Base-by-base conservation (phyloP, 2,888 invertebrate species). In the Noctua comes region DNA sequence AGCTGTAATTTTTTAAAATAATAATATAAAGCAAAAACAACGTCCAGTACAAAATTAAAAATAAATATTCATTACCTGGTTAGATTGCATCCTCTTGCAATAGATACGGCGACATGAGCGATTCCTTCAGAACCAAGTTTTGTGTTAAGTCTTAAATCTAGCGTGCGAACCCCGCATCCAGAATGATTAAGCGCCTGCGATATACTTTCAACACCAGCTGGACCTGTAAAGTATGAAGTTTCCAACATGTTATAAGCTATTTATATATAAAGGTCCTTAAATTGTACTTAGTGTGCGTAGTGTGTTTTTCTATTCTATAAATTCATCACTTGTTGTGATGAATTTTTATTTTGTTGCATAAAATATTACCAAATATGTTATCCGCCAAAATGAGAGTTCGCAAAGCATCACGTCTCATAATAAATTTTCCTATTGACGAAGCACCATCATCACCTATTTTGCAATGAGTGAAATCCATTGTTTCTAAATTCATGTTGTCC, bases 381-480 rank as follows among this genome's bases (percentile, higher is more conserved):
- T 97, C 97, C 31, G 93, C 93, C 71, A 98, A 91, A 77, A 95
- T 93, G 31, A 98, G 89, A 80, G 91, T 95, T 81, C 95, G 93
- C 76, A 97, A 91, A 76, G 93, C 94, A 59, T 95, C 96, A 86
- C 97, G 97, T 79, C 95, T 94, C 24, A 94, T 92, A 77, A 97
- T 95, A 86, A 97, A 95, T 91, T 97, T 97, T 3, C 97, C 97
- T 13, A 98, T 93, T n/a, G 97, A 97, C 27, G 97, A 92, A 7
- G 97, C 97, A 0, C 98, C 98, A 27, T 96, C 95, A 88, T 98
- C 97, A 1, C 94, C 96, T 80, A 98, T 97, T 90, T 97, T 97
- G 90, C 98, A 98, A 88, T 98, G 97, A 72, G 98, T 97, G 73
- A 98, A 97, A 92, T 98, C 97, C 68, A 98, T 88, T 68, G 97